Conservation (phyloP, 1,140 invertebrate species). For the Manduca sexta region DNA sequence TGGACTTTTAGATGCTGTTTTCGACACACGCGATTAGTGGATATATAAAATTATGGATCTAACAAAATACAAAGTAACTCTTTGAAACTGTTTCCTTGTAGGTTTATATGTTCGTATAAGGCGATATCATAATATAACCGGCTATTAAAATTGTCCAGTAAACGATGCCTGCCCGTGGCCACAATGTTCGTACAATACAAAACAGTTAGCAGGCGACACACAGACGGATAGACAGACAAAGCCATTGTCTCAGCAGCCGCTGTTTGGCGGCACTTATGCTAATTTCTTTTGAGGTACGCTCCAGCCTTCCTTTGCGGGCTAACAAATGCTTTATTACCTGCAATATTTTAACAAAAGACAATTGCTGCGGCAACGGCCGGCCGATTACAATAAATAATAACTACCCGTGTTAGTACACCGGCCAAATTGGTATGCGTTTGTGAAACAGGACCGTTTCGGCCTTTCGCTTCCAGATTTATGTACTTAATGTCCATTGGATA, state of each 20-base stretch:
- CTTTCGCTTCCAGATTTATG: too few relatives aligned
- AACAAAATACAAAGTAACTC: too few relatives aligned
- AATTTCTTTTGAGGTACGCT: slow-evolving; percentile 62
- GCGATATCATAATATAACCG: too few relatives aligned
- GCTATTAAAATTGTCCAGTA: too few relatives aligned
- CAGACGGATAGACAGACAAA: slow-evolving; percentile 61
- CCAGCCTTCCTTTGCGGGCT: slow-evolving; percentile 42
- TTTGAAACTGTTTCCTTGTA: too few relatives aligned
- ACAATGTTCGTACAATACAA: slow-evolving; percentile 21
- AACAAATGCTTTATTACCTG: slow-evolving; percentile 47
- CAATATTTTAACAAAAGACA: slow-evolving; percentile 37
- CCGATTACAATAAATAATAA: slow-evolving; percentile 10
- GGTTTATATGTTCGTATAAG: too few relatives aligned
- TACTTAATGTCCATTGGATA: too few relatives aligned
- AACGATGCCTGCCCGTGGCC: too few relatives aligned
- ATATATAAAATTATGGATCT: too few relatives aligned
- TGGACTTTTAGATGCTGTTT: too few relatives aligned
- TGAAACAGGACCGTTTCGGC: too few relatives aligned
- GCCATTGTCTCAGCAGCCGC: slow-evolving; percentile 52
- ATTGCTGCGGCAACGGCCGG: slow-evolving; percentile 18
- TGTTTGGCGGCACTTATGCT: slow-evolving; percentile 63
- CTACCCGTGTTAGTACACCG: slow-evolving; percentile 7
- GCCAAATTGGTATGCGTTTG: not conserved
- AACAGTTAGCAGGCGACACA: slow-evolving; percentile 50
- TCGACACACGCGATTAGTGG: too few relatives aligned